phyloP scores from a whole-genome alignment of 2,113 vertebrate species.

The Hydrochoerus hydrochaeris region DNA sequence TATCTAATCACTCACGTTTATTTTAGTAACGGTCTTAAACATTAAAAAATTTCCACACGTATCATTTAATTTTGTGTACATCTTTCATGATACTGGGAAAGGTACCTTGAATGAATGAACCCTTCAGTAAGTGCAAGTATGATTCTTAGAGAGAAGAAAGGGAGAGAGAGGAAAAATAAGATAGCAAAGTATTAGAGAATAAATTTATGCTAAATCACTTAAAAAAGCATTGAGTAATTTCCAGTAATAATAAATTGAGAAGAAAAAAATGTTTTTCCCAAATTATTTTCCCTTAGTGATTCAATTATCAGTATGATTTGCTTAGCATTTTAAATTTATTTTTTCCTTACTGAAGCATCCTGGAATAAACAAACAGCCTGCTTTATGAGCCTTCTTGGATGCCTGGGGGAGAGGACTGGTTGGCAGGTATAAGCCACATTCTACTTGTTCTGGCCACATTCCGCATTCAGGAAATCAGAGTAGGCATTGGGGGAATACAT shows the following conservation, averaged over 20 bases:
- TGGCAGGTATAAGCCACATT: neutral
- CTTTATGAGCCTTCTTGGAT: neutral
- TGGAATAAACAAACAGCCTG: neutral
- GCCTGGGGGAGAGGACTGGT: neutral
- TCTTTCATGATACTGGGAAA: neutral
- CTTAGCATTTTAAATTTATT: neutral
- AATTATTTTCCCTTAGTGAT: neutral
- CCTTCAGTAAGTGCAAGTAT: slow-evolving; percentile 26
- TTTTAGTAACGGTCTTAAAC: slow-evolving; percentile 14
- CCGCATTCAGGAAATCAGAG: neutral
- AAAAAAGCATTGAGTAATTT: neutral
- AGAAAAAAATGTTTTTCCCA: neutral
- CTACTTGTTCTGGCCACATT: fast-evolving
- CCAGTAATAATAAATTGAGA: neutral
- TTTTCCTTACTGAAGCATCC: neutral
- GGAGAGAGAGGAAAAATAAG: neutral
- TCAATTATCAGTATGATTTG: neutral
- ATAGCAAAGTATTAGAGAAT: neutral
- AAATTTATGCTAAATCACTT: slow-evolving; percentile 2
- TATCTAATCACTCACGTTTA: neutral
- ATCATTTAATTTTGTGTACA: neutral
- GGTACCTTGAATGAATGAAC: neutral
- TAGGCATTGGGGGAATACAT: neutral
- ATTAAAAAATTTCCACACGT: neutral
- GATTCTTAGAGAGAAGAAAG: neutral